A percentile compares a stretch with the other conserved stretches of the same genome.
Conservation (phyloP, 2,888 invertebrate species). For the Periphyllus acericola region DNA sequence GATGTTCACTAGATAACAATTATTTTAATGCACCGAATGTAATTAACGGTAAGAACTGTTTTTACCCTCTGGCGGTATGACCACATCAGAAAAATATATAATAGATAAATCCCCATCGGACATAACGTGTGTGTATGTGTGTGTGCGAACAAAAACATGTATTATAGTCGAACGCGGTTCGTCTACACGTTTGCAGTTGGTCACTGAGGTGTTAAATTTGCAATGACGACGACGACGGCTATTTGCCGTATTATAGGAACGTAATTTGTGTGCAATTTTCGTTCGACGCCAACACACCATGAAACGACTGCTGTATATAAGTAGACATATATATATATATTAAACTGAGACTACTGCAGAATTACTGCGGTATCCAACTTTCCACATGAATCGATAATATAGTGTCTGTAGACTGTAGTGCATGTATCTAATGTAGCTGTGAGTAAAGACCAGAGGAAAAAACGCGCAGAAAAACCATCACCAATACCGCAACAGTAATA, state of each 20-base stretch:
- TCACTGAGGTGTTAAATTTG: conserved; percentile 42
- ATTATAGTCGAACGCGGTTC: too few species aligned
- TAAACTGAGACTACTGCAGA: not conserved
- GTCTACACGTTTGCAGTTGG: not conserved
- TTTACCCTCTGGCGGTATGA: not conserved
- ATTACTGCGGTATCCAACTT: not conserved
- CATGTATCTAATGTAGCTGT: not conserved
- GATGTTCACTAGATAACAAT: not conserved
- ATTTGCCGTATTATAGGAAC: not conserved
- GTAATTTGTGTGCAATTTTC: not conserved
- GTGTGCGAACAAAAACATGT: too few species aligned
- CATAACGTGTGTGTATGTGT: not conserved
- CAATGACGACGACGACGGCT: conserved; percentile 5
- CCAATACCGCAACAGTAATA: not conserved
- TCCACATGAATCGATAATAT: not conserved
- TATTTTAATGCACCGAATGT: not conserved
- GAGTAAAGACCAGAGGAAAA: not conserved
- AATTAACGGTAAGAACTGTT: not conserved
- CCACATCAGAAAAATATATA: not conserved
- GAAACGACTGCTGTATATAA: conserved; percentile 4
- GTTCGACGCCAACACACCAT: conserved; percentile 4
- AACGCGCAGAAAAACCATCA: not conserved
- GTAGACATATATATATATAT: not conserved
- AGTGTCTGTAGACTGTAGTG: not conserved
- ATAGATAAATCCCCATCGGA: not conserved